Conservation (phyloP, 2,113 vertebrate species). For the Mus musculus region GRCm39 chr1:133102001-133102500, state of each 20-base stretch:
- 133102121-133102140: background rate
- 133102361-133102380: background rate
- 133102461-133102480: background rate
- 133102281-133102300: background rate
- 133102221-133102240: background rate
- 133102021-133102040: background rate
- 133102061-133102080: background rate
- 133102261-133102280: constrained; percentile 16
- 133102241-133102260: background rate
- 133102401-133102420: background rate
- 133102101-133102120: background rate
- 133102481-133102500: background rate
- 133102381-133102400: background rate
- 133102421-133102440: background rate
- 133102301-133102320: background rate
- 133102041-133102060: no score
- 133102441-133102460: background rate
- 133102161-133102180: background rate
- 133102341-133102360: background rate
- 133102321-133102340: background rate
- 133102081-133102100: background rate
- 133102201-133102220: background rate
- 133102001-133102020: background rate
- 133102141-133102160: background rate
- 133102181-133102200: background rate